A percentile compares a stretch with the other conserved stretches of the same genome.
Evolutionary conservation across 2,797 vertebrate genomes (phyloP).

Genomic region (Mormyrus hasselquistii): DNA sequence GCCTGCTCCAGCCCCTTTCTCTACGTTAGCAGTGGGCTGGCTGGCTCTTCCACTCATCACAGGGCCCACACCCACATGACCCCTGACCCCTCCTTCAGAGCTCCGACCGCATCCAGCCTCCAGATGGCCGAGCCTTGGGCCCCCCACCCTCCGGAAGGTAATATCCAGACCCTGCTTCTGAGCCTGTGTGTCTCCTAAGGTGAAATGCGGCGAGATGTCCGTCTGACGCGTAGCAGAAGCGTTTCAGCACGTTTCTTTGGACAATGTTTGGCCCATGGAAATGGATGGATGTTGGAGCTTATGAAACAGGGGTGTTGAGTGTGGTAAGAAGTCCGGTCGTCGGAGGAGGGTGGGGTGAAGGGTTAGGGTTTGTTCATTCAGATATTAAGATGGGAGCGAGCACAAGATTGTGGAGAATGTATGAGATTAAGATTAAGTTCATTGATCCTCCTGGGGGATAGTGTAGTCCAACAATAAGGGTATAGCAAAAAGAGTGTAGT

Average conservation of each 20-base stretch:
- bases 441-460: neutral
- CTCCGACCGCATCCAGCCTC: slow-evolving; percentile 67
- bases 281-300: slow-evolving; percentile 26
- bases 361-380: neutral
- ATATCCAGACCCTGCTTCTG: slow-evolving; percentile 17
- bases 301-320: slow-evolving; percentile 11
- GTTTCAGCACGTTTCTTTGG: slow-evolving; percentile 23
- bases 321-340: neutral
- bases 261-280: slow-evolving; percentile 21
- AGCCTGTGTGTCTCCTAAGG: neutral
- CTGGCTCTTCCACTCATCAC: slow-evolving; percentile 48
- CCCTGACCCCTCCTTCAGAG: slow-evolving; percentile 71
- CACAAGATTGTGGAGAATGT: neutral
- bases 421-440: neutral
- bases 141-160: slow-evolving; percentile 65
- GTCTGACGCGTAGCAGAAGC: slow-evolving; percentile 21
- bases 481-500: neutral
- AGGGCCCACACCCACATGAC: slow-evolving; percentile 49
- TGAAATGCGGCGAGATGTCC: neutral
- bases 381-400: neutral
- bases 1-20: slow-evolving; percentile 66
- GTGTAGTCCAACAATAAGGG: neutral
- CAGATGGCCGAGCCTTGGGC: slow-evolving; percentile 78
- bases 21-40: slow-evolving; percentile 45
- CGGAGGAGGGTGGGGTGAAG: neutral